Evolutionary conservation across 2,113 vertebrate genomes (phyloP).

Genomic region (Chloropsis hardwickii): DNA sequence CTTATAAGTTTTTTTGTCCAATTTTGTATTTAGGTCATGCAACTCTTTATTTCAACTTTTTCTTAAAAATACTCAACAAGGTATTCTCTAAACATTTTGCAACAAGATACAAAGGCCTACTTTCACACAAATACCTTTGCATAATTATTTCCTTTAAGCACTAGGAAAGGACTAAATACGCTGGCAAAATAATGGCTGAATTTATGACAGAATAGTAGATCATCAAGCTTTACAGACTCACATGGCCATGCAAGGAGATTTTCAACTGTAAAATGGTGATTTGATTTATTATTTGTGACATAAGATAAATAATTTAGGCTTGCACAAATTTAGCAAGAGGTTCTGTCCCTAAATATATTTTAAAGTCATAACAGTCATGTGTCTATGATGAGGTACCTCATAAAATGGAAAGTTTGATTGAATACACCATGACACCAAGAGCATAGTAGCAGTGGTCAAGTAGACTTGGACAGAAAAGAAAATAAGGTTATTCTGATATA

Average conservation of each 20-base stretch:
- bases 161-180: not conserved
- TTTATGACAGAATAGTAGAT: conserved; percentile 12
- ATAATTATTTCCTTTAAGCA: not conserved
- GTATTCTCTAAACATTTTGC: not conserved
- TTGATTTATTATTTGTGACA: conserved; percentile 61
- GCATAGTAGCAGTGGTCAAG: not conserved
- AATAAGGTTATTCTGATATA: not conserved
- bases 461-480: not conserved
- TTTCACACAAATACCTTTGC: not conserved
- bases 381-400: not conserved
- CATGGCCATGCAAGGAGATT: not conserved
- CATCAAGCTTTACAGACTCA: not conserved
- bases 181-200: not conserved
- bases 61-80: not conserved
- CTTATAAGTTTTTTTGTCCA: not conserved
- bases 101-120: not conserved
- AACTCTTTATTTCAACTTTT: not conserved
- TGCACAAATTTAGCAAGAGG: conserved; percentile 27
- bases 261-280: not conserved
- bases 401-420: not conserved
- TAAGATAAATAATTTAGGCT: conserved; percentile 53
- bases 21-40: not conserved
- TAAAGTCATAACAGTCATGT: not conserved
- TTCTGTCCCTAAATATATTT: conserved; percentile 53
- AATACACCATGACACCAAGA: not conserved